These are phyloP conservation scores for Argyresthia goedartella DNA, from an alignment of 2,888 invertebrate species.

Conservation along the genomic window DNA sequence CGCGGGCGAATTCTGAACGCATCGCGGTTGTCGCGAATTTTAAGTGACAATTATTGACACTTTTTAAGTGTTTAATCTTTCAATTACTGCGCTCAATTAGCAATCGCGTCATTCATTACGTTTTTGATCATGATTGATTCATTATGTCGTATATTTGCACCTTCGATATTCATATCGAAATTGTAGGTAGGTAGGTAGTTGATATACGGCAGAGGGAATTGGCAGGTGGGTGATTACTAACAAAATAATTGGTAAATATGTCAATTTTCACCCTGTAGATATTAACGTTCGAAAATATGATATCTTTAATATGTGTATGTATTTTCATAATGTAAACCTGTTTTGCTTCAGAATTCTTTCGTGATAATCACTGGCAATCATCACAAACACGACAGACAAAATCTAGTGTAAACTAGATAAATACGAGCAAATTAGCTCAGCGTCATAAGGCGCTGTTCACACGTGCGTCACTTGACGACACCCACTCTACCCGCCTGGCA, in stretches of 20 bases:
- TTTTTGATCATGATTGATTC: neutral
- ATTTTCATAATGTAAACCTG: no score
- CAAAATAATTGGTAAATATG: no score
- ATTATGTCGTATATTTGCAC: neutral
- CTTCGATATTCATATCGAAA: no score
- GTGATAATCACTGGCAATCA: no score
- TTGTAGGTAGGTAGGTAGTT: no score
- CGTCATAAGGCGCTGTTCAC: constrained; percentile 28
- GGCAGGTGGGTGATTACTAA: no score
- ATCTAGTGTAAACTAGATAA: neutral
- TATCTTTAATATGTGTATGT: no score
- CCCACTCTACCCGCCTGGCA: constrained; percentile 13
- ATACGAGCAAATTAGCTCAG: neutral
- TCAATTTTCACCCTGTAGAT: no score
- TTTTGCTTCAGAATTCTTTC: no score
- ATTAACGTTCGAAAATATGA: no score
- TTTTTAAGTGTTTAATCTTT: constrained; percentile 9
- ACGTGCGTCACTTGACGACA: constrained; percentile 14
- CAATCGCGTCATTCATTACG: constrained; percentile 1
- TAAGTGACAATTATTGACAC: constrained; percentile 33
- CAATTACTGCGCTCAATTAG: constrained; percentile 15
- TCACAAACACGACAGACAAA: neutral
- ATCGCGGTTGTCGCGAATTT: neutral
- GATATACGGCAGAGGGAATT: no score
- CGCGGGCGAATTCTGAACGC: constrained; percentile 10